Conservation (phyloP, 2,113 vertebrate species). For the Dicaeum eximium region DNA sequence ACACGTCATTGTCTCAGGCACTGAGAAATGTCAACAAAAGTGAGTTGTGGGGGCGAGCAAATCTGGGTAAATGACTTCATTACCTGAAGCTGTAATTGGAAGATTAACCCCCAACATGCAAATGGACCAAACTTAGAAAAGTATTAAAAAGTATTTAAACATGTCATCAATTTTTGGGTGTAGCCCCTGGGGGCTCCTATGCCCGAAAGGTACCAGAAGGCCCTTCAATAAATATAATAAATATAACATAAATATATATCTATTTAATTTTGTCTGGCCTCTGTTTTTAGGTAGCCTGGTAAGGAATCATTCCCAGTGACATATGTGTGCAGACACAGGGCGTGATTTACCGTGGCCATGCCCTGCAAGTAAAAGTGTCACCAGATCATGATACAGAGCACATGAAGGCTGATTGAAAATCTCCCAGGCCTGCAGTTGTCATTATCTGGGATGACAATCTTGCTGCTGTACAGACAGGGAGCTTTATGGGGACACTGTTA, state of each 20-base stretch:
- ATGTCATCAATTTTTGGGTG: too few relatives aligned
- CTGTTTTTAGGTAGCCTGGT: not conserved
- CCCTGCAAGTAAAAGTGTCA: not conserved
- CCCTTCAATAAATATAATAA: not conserved
- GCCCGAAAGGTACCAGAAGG: not conserved
- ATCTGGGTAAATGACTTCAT: not conserved
- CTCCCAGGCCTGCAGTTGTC: not conserved
- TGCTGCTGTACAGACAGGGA: not conserved
- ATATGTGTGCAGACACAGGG: not conserved
- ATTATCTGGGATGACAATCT: not conserved
- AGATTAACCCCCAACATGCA: not conserved
- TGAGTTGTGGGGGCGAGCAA: not conserved
- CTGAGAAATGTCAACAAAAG: too few relatives aligned
- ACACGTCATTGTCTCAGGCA: not conserved
- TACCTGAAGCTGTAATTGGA: not conserved
- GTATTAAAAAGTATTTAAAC: too few relatives aligned
- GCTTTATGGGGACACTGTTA: not conserved
- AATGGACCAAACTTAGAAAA: not conserved
- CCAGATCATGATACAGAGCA: not conserved
- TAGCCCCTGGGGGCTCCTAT: not conserved
- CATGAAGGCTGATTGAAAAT: not conserved
- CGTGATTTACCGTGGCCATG: not conserved
- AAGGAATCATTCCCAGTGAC: not conserved
- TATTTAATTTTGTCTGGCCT: not conserved
- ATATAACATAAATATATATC: not conserved